These are phyloP conservation scores for Simalia tracyae DNA, from an alignment of 2,797 vertebrate genomes.

Conservation along the genomic window DNA sequence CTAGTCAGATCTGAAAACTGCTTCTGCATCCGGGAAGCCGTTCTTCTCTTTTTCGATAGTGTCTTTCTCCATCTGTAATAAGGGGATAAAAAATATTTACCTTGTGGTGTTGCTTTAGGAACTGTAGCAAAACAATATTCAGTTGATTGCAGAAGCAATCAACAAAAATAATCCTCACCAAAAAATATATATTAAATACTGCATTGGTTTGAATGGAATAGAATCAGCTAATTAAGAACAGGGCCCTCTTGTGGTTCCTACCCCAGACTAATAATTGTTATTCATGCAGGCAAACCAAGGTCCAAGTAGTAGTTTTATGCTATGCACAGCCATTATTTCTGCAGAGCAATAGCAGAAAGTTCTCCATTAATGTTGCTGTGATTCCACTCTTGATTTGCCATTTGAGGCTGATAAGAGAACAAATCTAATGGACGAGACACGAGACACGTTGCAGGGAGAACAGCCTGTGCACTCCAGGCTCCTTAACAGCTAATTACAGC, in stretches of 20 bases:
- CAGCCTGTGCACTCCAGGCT: neutral
- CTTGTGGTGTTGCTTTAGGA: neutral
- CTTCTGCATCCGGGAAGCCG: neutral
- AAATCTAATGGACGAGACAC: neutral
- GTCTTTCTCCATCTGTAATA: neutral
- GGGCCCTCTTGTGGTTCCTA: neutral
- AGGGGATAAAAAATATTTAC: neutral
- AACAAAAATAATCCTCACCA: neutral
- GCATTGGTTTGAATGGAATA: neutral
- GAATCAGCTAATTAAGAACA: neutral
- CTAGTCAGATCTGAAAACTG: neutral
- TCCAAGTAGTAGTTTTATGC: neutral
- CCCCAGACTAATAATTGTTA: neutral
- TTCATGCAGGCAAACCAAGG: neutral
- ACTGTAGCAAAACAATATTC: neutral
- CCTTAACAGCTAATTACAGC: conserved; percentile 1
- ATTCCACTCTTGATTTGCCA: neutral
- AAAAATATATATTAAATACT: neutral
- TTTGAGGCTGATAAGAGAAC: conserved; percentile 2
- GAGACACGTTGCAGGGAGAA: neutral
- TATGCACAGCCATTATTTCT: neutral
- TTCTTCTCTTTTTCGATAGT: neutral
- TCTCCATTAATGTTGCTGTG: neutral
- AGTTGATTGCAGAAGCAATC: neutral
- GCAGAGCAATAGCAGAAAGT: neutral